Percentiles rank a stretch among this genome's conserved stretches.
phyloP scores from a whole-genome alignment of 2,113 vertebrate genomes.

The Centropus bengalensis region DNA sequence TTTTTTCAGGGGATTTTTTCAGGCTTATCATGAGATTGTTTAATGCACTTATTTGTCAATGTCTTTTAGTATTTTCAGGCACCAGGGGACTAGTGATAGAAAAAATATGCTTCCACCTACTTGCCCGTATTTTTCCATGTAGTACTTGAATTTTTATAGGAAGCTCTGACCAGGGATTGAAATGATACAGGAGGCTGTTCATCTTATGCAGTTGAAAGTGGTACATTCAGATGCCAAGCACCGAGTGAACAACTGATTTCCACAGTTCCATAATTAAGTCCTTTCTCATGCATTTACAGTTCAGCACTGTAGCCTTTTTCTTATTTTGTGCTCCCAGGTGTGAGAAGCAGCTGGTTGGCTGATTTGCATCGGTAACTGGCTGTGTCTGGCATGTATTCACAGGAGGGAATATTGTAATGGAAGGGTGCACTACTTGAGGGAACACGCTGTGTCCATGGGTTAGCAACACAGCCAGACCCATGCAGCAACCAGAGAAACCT shows the following conservation, averaged over 20 bases:
- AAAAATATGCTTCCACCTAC: not conserved
- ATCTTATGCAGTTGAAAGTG: not conserved
- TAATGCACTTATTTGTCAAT: not conserved
- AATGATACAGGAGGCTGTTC: not conserved
- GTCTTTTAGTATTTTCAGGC: not conserved
- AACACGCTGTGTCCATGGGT: not conserved
- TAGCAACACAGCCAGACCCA: not conserved
- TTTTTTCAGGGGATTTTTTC: not conserved
- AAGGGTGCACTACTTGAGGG: not conserved
- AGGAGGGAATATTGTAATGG: not conserved
- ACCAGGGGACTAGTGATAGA: not conserved
- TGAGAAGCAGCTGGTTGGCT: conserved; percentile 10
- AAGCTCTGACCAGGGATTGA: not conserved
- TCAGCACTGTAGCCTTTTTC: not conserved
- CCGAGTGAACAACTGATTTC: not conserved
- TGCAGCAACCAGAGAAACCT: not conserved
- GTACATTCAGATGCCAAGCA: not conserved
- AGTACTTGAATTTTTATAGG: not conserved
- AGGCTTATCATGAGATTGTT: not conserved
- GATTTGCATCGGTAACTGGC: not conserved
- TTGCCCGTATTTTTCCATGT: not conserved
- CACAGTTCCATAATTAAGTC: not conserved
- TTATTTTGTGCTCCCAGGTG: conserved; percentile 16
- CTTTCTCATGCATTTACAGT: not conserved
- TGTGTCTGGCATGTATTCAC: not conserved